Evolutionary conservation across 2,888 invertebrate species (phyloP).

Genomic region (Athetis lepigone): DNA sequence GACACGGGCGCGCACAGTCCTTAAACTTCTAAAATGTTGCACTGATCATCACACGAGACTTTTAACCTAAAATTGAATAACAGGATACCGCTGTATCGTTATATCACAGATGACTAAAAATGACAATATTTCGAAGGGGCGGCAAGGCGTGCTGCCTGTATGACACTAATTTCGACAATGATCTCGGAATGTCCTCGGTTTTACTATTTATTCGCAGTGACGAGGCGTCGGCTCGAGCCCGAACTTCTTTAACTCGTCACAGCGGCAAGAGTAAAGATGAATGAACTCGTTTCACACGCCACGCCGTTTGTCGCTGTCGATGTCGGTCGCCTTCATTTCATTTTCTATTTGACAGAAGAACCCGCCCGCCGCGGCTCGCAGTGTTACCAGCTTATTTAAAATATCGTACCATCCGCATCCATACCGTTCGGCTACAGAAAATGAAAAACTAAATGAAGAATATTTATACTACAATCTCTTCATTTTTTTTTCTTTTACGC

Average conservation of each 20-base stretch:
- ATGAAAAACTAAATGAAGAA: neutral
- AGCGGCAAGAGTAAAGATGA: constrained; percentile 76
- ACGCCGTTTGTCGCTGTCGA: constrained; percentile 69
- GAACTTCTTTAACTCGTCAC: constrained; percentile 75
- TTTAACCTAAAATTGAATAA: constrained; percentile 84
- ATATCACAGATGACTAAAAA: constrained; percentile 86
- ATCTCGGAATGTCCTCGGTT: constrained; percentile 76
- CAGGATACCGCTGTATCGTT: constrained; percentile 81
- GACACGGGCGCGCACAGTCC: constrained; percentile 70
- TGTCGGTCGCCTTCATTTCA: constrained; percentile 68
- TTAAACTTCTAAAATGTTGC: constrained; percentile 70
- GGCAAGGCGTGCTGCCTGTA: constrained; percentile 77
- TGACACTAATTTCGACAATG: constrained; percentile 80
- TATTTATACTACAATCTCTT: neutral
- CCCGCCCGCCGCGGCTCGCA: constrained; percentile 42
- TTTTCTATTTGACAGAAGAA: constrained; percentile 67
- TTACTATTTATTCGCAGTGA: constrained; percentile 84
- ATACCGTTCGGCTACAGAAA: too few relatives aligned
- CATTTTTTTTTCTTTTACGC: neutral
- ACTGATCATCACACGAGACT: constrained; percentile 85
- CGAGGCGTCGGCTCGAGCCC: constrained; percentile 77
- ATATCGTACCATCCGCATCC: constrained; percentile 4
- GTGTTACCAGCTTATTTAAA: constrained; percentile 46
- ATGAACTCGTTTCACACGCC: constrained; percentile 78
- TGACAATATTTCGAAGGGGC: constrained; percentile 79